Conservation (phyloP, 2,113 vertebrate species). For the Tetrax tetrax region DNA sequence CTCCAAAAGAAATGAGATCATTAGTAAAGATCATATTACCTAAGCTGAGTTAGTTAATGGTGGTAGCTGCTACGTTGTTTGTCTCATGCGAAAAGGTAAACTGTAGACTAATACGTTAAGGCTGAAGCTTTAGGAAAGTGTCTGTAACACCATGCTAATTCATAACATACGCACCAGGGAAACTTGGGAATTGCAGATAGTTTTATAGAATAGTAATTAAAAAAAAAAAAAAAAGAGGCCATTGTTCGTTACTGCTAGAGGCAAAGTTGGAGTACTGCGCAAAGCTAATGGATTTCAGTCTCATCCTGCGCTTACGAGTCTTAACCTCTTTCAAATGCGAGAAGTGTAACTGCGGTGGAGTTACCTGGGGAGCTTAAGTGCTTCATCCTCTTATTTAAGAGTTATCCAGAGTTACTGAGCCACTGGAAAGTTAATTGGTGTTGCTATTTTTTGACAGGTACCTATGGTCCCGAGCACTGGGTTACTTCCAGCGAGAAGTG, state of each 20-base stretch:
- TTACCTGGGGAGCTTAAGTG: not conserved
- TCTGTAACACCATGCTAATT: not conserved
- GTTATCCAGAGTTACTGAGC: not conserved
- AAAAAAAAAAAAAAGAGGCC: not conserved
- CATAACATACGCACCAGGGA: not conserved
- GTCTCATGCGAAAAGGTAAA: not conserved
- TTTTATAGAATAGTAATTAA: slow-evolving; percentile 2
- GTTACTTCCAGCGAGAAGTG: slow-evolving; percentile 86
- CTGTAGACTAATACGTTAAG: not conserved
- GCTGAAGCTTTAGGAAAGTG: not conserved
- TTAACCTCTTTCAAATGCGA: not conserved
- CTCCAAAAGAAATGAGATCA: not conserved
- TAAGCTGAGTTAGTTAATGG: not conserved
- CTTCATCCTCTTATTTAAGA: not conserved
- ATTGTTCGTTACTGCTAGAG: slow-evolving; percentile 45
- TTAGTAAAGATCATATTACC: slow-evolving; percentile 15
- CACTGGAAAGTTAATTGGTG: not conserved
- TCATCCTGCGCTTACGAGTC: not conserved
- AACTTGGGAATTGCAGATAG: slow-evolving; percentile 47
- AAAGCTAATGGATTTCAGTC: slow-evolving; percentile 14
- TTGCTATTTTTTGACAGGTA: slow-evolving; percentile 76
- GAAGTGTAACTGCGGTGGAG: not conserved
- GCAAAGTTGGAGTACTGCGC: not conserved
- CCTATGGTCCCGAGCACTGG: slow-evolving; percentile 92
- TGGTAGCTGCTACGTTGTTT: not conserved